Percentiles rank a stretch among this genome's conserved stretches.
phyloP scores from a whole-genome alignment of 2,888 invertebrate genomes.

The Theodoxus fluviatilis region DNA sequence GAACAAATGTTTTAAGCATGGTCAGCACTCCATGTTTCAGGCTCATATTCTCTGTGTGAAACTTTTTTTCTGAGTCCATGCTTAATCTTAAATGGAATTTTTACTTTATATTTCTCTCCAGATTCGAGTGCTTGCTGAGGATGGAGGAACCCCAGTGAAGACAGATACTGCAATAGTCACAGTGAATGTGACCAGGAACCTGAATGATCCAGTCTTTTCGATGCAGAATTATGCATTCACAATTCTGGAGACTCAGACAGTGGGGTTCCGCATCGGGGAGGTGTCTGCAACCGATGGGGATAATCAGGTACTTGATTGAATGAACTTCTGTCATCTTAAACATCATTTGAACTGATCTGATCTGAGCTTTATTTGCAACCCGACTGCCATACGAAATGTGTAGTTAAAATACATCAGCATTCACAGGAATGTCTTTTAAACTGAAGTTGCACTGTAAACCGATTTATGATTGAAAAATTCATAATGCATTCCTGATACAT shows the following conservation, averaged over 20 bases:
- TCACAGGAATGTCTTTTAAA: too few relatives aligned
- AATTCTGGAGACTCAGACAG: conserved; percentile 32
- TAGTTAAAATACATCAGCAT: too few relatives aligned
- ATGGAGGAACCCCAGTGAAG: conserved; percentile 38
- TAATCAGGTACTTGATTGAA: conserved; percentile 27
- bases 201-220: conserved; percentile 31
- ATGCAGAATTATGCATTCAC: conserved; percentile 6
- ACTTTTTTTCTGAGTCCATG: too few relatives aligned
- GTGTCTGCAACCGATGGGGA: conserved; percentile 33
- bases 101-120: conserved; percentile 23
- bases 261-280: conserved; percentile 23
- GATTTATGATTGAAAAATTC: too few relatives aligned
- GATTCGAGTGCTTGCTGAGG: conserved; percentile 39
- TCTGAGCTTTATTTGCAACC: background rate
- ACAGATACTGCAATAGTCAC: conserved; percentile 32
- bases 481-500: background rate
- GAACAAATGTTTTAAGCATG: too few relatives aligned
- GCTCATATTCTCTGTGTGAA: too few relatives aligned
- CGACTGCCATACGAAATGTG: too few relatives aligned
- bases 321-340: background rate
- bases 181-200: conserved; percentile 33
- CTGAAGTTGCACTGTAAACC: too few relatives aligned
- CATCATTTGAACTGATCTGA: background rate
- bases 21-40: too few relatives aligned
- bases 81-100: conserved; percentile 14